phyloP scores from a whole-genome alignment of 2,888 invertebrate species.

The Nebria brevicollis region DNA sequence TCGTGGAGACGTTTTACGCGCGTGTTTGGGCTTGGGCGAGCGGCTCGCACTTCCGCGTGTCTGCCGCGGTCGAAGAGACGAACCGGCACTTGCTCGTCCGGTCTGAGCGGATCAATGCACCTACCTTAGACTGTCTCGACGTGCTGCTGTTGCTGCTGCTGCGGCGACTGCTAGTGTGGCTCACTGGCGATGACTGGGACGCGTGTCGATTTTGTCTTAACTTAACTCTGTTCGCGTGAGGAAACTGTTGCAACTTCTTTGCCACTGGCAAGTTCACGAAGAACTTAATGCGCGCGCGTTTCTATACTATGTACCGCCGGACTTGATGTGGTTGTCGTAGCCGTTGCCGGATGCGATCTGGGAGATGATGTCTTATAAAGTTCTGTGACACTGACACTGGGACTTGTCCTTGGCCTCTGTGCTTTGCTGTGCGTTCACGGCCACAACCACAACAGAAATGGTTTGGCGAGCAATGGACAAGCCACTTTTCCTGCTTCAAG shows the following conservation, averaged over 20 bases:
- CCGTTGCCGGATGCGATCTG: background rate
- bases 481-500: constrained; percentile 62
- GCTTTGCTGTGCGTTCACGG: constrained; percentile 60
- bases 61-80: constrained; percentile 2
- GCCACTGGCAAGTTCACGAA: constrained; percentile 10
- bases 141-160: constrained; percentile 25
- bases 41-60: constrained; percentile 29
- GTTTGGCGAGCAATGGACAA: constrained; percentile 61
- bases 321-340: background rate
- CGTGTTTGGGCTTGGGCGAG: constrained; percentile 5
- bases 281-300: constrained; percentile 16
- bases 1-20: background rate
- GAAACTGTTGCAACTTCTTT: constrained; percentile 8
- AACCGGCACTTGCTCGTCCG: constrained; percentile 31
- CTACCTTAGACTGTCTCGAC: constrained; percentile 50
- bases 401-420: constrained; percentile 16
- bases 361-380: background rate
- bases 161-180: constrained; percentile 37
- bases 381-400: constrained; percentile 58
- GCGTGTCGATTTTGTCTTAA: constrained; percentile 10
- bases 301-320: background rate
- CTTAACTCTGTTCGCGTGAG: constrained; percentile 11
- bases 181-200: constrained; percentile 15
- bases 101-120: constrained; percentile 49
- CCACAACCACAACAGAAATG: constrained; percentile 63